Evolutionary conservation across 2,113 vertebrate genomes (phyloP).

Genomic region (Pseudopodoces humilis): DNA sequence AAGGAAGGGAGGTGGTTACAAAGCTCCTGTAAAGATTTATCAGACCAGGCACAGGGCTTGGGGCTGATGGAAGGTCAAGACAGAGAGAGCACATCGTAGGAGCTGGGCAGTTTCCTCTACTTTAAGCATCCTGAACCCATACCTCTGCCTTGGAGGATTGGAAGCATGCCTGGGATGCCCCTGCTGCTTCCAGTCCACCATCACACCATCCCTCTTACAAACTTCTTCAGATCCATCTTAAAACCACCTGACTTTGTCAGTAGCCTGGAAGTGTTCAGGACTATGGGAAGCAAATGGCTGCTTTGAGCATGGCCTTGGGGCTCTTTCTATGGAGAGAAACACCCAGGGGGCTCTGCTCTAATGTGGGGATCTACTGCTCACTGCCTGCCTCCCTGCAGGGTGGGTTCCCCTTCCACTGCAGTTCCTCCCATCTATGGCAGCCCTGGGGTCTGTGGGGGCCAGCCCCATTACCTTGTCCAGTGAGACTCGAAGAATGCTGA

Average conservation of each 20-base stretch:
- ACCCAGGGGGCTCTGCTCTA: background rate
- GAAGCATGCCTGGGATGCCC: background rate
- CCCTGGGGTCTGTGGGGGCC: background rate
- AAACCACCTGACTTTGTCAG: background rate
- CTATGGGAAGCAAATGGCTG: background rate
- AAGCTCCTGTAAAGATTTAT: background rate
- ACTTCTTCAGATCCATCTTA: background rate
- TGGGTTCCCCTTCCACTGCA: background rate
- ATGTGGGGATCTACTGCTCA: background rate
- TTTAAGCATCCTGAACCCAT: background rate
- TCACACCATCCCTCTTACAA: background rate
- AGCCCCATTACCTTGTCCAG: conserved; percentile 89
- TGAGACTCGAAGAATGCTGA: conserved; percentile 93
- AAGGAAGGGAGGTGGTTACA: background rate
- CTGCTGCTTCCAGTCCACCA: background rate
- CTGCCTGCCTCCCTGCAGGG: background rate
- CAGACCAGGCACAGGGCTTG: background rate
- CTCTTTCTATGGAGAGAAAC: background rate
- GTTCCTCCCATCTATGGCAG: background rate
- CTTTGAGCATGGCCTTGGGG: background rate
- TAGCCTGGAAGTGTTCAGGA: background rate
- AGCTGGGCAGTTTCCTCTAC: background rate
- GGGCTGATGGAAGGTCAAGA: background rate
- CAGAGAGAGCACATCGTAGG: background rate
- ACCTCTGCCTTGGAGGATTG: background rate